Conservation (phyloP, 2,888 invertebrate genomes). For the Rhabditophanes sp. region DNA sequence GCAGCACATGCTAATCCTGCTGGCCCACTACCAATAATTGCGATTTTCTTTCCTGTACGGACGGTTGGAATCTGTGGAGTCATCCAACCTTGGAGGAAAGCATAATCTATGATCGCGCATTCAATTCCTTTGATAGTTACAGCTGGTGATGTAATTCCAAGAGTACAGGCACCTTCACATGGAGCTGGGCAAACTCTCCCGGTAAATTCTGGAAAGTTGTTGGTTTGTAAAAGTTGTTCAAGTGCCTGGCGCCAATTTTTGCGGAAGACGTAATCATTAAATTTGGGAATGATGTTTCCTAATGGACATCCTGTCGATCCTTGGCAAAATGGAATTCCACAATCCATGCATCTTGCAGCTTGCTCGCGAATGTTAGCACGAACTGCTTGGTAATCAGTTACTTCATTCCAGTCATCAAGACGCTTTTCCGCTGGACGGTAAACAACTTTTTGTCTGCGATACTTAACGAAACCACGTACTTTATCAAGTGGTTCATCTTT, state of each 20-base stretch:
- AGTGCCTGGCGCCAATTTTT: constrained; percentile 73
- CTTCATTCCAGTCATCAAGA: constrained; percentile 85
- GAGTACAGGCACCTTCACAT: constrained; percentile 91
- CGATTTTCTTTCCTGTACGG: constrained; percentile 66
- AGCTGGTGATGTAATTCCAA: constrained; percentile 82
- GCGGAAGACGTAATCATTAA: constrained; percentile 85
- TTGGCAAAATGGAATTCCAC: constrained; percentile 86
- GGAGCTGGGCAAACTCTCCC: constrained; percentile 74
- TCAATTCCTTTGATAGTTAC: constrained; percentile 99
- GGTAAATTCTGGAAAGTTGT: constrained; percentile 68
- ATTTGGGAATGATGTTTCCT: constrained; percentile 94
- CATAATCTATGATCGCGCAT: constrained; percentile 93
- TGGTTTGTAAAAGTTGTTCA: constrained; percentile 79
- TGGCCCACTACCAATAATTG: constrained; percentile 75
- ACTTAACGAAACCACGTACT: constrained; percentile 72
- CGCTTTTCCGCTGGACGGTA: constrained; percentile 73
- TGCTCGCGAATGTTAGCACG: constrained; percentile 67
- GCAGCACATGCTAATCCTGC: constrained; percentile 84
- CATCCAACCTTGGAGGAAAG: constrained; percentile 75
- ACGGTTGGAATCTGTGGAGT: constrained; percentile 60
- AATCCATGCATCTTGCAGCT: constrained; percentile 90
- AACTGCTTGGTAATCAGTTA: constrained; percentile 55
- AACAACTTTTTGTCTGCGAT: constrained; percentile 67
- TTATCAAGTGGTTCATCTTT: constrained; percentile 40
- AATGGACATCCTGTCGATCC: constrained; percentile 73